phyloP scores from a whole-genome alignment of 2,888 invertebrate genomes.

The Microplitis manilae region DNA sequence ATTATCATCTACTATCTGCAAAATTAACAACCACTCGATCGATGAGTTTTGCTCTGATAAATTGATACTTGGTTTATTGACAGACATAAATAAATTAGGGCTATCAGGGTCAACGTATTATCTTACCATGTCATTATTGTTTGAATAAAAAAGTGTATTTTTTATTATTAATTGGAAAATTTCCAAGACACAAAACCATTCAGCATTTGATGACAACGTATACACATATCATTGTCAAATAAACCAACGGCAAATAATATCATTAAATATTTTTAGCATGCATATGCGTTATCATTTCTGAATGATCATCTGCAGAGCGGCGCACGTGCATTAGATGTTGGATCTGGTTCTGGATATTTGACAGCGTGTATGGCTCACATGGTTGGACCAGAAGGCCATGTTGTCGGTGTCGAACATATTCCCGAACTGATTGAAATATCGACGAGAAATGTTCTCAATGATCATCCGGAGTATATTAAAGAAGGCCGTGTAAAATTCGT shows the following conservation, averaged over 20 bases:
- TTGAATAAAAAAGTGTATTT: conserved; percentile 43
- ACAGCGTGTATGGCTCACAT: conserved; percentile 75
- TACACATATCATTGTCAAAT: conserved; percentile 3
- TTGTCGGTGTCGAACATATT: conserved; percentile 76
- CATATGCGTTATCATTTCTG: conserved; percentile 89
- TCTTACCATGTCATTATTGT: conserved; percentile 45
- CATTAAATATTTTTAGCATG: conserved; percentile 79
- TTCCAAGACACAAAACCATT: conserved; percentile 37
- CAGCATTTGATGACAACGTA: not conserved
- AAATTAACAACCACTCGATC: not conserved
- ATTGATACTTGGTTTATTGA: conserved; percentile 30
- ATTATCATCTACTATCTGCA: conserved; percentile 27
- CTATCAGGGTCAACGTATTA: conserved; percentile 54
- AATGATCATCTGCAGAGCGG: conserved; percentile 80
- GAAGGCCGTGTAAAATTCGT: conserved; percentile 65
- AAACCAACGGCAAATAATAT: conserved; percentile 8
- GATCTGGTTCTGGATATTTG: conserved; percentile 76
- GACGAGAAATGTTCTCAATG: conserved; percentile 71
- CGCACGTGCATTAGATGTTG: conserved; percentile 74
- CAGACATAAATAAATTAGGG: conserved; percentile 48
- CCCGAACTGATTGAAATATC: conserved; percentile 73
- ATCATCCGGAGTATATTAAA: conserved; percentile 61
- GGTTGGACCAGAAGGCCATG: conserved; percentile 73
- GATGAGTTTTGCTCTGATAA: not conserved
- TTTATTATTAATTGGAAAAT: conserved; percentile 48